Percentiles rank a stretch among this genome's conserved stretches.
These are phyloP conservation scores for Amblyjoppa proteus DNA, from an alignment of 2,888 invertebrate genomes.

Conservation along the genomic window DNA sequence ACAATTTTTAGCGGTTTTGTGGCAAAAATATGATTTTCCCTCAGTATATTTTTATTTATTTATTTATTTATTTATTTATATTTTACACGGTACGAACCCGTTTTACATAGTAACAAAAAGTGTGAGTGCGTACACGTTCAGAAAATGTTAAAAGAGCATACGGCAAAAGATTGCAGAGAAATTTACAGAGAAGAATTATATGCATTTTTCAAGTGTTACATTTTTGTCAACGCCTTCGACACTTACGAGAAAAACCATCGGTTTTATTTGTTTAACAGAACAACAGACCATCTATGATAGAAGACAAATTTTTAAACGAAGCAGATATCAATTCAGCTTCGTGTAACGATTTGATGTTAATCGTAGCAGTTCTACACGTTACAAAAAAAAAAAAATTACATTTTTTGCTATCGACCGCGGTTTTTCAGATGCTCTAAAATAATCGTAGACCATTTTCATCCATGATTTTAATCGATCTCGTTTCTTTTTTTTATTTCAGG, in stretches of 20 bases:
- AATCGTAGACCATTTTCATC: not conserved
- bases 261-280: not conserved
- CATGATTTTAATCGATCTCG: not conserved
- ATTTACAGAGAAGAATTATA: not conserved
- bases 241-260: not conserved
- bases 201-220: not conserved
- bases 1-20: not conserved
- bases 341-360: constrained; percentile 16
- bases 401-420: not conserved
- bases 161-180: too few species aligned
- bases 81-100: too few species aligned
- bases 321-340: not conserved
- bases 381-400: constrained; percentile 3
- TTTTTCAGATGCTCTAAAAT: not conserved
- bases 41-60: not conserved
- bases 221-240: not conserved
- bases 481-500: constrained; percentile 69
- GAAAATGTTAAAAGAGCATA: too few species aligned
- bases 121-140: too few species aligned
- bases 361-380: constrained; percentile 14
- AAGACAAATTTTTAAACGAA: not conserved
- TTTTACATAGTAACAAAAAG: too few species aligned
- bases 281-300: not conserved
- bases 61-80: too few species aligned
- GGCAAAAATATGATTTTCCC: not conserved